phyloP scores from a whole-genome alignment of 2,797 vertebrate genomes.

The Sebastes oblongus region DNA sequence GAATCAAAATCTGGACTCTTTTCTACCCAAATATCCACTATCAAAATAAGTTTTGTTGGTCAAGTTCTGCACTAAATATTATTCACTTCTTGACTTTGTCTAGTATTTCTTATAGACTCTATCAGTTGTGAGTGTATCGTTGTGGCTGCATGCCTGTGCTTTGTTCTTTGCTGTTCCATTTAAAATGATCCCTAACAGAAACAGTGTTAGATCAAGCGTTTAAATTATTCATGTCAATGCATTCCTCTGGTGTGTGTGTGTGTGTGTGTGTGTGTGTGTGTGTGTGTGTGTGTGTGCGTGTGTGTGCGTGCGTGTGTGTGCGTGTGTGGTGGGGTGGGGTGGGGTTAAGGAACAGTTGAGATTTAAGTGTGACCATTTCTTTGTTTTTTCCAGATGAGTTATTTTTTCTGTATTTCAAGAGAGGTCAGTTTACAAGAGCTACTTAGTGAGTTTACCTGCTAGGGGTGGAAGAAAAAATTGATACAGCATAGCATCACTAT shows the following conservation, averaged over 20 bases:
- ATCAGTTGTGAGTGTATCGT: not conserved
- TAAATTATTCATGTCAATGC: not conserved
- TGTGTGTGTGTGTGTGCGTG: not conserved
- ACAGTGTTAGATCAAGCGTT: not conserved
- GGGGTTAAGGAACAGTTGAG: too few relatives aligned
- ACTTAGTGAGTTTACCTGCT: not conserved
- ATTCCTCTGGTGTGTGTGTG: not conserved
- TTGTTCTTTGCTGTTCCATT: not conserved
- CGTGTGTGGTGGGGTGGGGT: too few relatives aligned
- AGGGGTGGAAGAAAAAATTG: too few relatives aligned
- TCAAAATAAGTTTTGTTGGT: not conserved
- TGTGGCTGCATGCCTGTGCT: not conserved
- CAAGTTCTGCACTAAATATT: not conserved
- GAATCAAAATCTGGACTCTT: not conserved
- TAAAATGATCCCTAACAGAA: not conserved
- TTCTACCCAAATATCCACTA: not conserved
- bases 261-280: not conserved
- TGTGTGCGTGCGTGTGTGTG: not conserved
- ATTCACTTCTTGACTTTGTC: not conserved
- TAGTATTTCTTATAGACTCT: not conserved
- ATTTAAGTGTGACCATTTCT: not conserved
- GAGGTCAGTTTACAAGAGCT: not conserved
- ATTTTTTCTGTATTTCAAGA: not conserved
- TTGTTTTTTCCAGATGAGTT: not conserved
- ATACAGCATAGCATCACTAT: too few relatives aligned